phyloP scores from a whole-genome alignment of 37 sponge, comb jelly and placozoan species.

The Spongilla lacustris region DNA sequence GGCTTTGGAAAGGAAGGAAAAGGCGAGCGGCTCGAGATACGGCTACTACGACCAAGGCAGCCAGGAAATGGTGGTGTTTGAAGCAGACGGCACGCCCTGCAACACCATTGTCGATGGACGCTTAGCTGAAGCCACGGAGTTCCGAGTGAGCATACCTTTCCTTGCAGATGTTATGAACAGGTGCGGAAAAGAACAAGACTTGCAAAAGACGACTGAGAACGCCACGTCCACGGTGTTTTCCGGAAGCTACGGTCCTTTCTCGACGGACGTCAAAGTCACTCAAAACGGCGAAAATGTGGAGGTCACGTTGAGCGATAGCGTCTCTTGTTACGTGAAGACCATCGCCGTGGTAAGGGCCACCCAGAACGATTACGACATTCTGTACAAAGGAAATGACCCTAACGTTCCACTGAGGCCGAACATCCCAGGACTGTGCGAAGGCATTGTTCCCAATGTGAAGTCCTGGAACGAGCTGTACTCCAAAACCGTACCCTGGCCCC shows the following conservation, averaged over 20 bases:
- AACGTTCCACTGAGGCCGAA: constrained; percentile 11
- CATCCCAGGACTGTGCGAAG: constrained; percentile 4
- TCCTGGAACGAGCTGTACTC: constrained; percentile 26
- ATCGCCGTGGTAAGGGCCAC: neutral
- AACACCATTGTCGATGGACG: neutral
- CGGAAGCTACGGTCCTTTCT: neutral
- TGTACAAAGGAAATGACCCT: constrained; percentile 3
- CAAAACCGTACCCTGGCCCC: constrained; percentile 38
- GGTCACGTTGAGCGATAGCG: too few species aligned
- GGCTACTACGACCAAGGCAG: neutral
- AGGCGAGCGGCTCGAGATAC: neutral
- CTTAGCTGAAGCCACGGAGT: neutral
- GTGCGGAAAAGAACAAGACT: too few species aligned
- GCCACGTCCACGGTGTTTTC: neutral
- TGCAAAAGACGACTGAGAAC: too few species aligned
- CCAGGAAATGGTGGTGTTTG: neutral
- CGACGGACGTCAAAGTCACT: neutral
- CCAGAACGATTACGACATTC: neutral
- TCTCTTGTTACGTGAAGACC: neutral
- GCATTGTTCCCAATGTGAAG: constrained; percentile 16
- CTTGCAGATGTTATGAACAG: too few species aligned
- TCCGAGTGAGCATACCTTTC: neutral
- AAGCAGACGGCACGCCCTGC: neutral
- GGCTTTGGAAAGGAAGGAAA: too few species aligned
- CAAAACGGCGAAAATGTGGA: too few species aligned